These are phyloP conservation scores for Agrilus planipennis DNA, from an alignment of 1,140 invertebrate species.

Conservation along the genomic window DNA sequence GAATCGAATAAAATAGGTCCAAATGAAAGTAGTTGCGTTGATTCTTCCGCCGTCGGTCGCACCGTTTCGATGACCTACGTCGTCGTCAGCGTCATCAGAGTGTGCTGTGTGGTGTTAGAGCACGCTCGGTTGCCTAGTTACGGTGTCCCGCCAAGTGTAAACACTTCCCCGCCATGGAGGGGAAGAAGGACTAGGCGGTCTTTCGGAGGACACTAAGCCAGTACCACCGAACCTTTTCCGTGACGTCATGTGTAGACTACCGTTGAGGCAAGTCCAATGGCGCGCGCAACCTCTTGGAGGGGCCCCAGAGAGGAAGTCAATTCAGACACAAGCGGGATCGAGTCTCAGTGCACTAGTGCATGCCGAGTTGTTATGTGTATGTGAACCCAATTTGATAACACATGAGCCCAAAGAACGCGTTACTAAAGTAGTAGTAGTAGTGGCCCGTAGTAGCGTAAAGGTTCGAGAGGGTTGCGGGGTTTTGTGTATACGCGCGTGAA, in stretches of 20 bases:
- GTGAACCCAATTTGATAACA: no score
- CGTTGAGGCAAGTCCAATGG: slow-evolving; percentile 20
- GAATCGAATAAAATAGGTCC: no score
- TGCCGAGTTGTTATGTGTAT: slow-evolving; percentile 32
- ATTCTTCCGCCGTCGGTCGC: background rate
- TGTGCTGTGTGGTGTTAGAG: slow-evolving; percentile 24
- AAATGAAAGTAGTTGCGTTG: background rate
- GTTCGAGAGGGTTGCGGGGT: no score
- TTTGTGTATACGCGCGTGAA: no score
- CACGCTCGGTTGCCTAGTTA: slow-evolving; percentile 32
- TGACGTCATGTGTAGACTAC: slow-evolving; percentile 34
- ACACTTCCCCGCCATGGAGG: slow-evolving; percentile 32
- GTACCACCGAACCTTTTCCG: no score
- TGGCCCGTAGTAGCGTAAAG: no score
- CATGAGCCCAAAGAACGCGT: slow-evolving; percentile 30
- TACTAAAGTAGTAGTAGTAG: no score
- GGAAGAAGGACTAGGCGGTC: no score
- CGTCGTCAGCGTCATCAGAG: slow-evolving; percentile 3
- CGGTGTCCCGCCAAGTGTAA: slow-evolving; percentile 32
- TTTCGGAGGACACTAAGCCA: no score
- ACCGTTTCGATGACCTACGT: slow-evolving; percentile 4
- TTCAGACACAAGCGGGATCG: slow-evolving; percentile 1
- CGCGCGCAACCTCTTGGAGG: slow-evolving; percentile 31
- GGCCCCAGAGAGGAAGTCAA: slow-evolving; percentile 33
- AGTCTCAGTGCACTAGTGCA: slow-evolving; percentile 10